Evolutionary conservation across 2,888 invertebrate genomes (phyloP), one percentile per base, ranked within the genome.

Genomic region (Hirtodrosophila confusa): DNA sequence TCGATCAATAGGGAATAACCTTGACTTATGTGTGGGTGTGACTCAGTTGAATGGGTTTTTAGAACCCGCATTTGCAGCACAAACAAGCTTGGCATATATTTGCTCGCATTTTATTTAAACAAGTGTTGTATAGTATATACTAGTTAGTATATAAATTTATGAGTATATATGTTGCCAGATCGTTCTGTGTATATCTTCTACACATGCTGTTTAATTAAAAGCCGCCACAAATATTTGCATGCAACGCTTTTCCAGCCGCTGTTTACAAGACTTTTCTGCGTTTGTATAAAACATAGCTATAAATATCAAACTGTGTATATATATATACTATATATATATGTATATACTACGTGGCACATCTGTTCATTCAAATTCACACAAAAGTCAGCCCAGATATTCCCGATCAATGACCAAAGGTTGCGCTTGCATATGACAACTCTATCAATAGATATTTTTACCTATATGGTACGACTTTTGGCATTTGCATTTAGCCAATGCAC

Each of bases 401-500:
- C 17, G 17, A 17, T 17, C 17, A 17, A 17, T 17, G 17, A 17
- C 17, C 17, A 17, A 17, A 17, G 17, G 17, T 17, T 17, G 17
- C 17, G 17, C 17, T 2, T 17, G 17, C 17, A 41, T 43, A 37
- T 63, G 50, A 40, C 48, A 56, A 29, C 12, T 35, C 2, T 40
- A 29, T 39, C 8, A 7, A 12, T 50, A 35, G 39, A 17, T 31
- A 11, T 47, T 31, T 53, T 17, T 33, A 39, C 31, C 58, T 50
- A 17, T 17, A 17, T 45, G 23, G 11, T 0, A 12, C 27, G 50
- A 43, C 56, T 33, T 65, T 76, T 75, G 77, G 31, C 76, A 76
- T 75, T 75, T 67, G 11, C 1, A 45, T 54, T 29, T 74, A 71
- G 73, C 71, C 76, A 74, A 53, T 51, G 60, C 44, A 37, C 11